phyloP scores from a whole-genome alignment of 2,113 vertebrate genomes.

The Phylloscopus trochiloides region DNA sequence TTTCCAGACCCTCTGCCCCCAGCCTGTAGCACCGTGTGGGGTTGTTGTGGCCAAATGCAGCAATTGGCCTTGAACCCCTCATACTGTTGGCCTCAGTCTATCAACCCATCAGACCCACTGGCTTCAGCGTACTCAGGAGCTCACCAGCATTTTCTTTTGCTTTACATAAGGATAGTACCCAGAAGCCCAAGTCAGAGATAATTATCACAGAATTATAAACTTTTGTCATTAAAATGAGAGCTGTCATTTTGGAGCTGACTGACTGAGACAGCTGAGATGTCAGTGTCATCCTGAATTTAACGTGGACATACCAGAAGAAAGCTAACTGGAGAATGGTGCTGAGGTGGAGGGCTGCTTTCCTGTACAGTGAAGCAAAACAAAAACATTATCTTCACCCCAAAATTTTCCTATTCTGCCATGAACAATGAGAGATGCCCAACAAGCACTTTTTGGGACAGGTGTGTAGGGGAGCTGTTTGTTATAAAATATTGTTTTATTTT shows the following conservation, averaged over 20 bases:
- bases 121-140: not conserved
- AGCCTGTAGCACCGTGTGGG: not conserved
- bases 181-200: not conserved
- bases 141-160: not conserved
- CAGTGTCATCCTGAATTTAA: not conserved
- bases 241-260: not conserved
- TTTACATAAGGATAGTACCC: not conserved
- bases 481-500: not conserved
- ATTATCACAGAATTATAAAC: not conserved
- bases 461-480: not conserved
- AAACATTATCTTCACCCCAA: not conserved
- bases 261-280: not conserved
- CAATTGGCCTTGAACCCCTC: not conserved
- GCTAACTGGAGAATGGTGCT: not conserved
- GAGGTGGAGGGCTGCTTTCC: not conserved
- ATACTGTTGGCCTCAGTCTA: not conserved
- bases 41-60: not conserved
- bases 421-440: not conserved
- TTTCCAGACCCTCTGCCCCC: not conserved
- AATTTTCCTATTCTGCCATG: not conserved
- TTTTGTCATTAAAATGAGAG: not conserved
- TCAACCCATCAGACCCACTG: fast-evolving
- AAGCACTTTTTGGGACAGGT: not conserved
- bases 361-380: not conserved
- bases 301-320: fast-evolving